A percentile compares a stretch with the other conserved stretches of the same genome.
Evolutionary conservation across 2,113 vertebrate species (phyloP).

Genomic region (Scophthalmus maximus): DNA sequence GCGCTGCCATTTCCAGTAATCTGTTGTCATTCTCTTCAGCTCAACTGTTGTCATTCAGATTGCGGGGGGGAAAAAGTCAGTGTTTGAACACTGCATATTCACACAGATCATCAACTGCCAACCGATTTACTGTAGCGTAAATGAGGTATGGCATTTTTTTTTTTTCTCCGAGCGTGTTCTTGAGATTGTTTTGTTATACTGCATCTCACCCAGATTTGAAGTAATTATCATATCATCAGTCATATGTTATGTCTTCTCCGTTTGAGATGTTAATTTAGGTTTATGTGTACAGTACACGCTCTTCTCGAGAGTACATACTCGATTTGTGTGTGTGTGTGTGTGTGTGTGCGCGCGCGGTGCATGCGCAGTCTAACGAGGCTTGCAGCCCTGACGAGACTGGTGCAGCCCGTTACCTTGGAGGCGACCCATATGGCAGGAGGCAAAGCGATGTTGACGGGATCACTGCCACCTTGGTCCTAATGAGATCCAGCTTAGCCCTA

Average conservation of each 20-base stretch:
- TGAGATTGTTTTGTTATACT: slow-evolving; percentile 14
- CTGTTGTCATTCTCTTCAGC: slow-evolving; percentile 39
- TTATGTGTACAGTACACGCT: slow-evolving; percentile 27
- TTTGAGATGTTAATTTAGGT: slow-evolving; percentile 50
- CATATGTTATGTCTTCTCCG: slow-evolving; percentile 10
- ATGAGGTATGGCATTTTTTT: no score
- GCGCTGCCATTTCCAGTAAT: slow-evolving; percentile 5
- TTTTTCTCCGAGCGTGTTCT: neutral
- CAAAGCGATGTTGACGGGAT: slow-evolving; percentile 80
- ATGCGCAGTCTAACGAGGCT: slow-evolving; percentile 58
- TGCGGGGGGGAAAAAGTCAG: neutral
- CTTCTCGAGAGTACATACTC: slow-evolving; percentile 39
- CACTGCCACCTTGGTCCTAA: slow-evolving; percentile 83
- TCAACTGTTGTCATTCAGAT: slow-evolving; percentile 8
- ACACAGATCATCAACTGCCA: slow-evolving; percentile 10
- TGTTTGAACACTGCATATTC: slow-evolving; percentile 21
- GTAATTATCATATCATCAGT: slow-evolving; percentile 33
- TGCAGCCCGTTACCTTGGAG: slow-evolving; percentile 77
- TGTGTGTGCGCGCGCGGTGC: slow-evolving; percentile 26
- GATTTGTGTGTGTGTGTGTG: slow-evolving; percentile 28
- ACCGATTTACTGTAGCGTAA: slow-evolving; percentile 1
- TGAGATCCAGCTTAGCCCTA: slow-evolving; percentile 84
- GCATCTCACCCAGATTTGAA: slow-evolving; percentile 13
- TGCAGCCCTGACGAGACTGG: slow-evolving; percentile 66
- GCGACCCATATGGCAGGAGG: slow-evolving; percentile 78